Conservation (phyloP, 2,888 invertebrate species). For the Entomobrya proxima region DNA sequence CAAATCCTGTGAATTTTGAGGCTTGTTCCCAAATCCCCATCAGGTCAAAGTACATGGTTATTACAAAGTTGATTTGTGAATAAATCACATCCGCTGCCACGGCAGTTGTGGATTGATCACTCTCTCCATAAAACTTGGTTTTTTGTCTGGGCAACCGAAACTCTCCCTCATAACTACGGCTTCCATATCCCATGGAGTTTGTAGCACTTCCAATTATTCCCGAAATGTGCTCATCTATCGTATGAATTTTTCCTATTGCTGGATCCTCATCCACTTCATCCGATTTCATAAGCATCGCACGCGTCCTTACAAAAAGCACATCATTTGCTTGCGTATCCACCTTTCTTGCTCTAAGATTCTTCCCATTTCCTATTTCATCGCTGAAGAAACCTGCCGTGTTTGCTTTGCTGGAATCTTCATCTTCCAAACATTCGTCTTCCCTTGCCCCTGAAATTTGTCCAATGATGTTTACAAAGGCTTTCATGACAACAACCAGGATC, state of each 20-base stretch:
- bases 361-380: neutral
- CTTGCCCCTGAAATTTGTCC: neutral
- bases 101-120: neutral
- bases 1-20: conserved; percentile 37
- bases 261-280: neutral
- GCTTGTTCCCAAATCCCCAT: conserved; percentile 48
- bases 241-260: neutral
- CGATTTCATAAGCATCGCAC: neutral
- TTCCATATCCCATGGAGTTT: too few species aligned
- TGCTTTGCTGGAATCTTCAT: neutral
- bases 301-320: conserved; percentile 11
- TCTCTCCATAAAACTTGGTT: neutral
- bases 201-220: conserved; percentile 3
- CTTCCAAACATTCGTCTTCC: neutral
- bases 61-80: conserved; percentile 34
- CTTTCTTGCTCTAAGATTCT: neutral
- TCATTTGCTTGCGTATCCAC: neutral
- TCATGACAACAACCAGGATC: conserved; percentile 13
- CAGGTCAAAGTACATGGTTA: conserved; percentile 54
- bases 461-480: conserved; percentile 26
- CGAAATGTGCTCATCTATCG: conserved; percentile 17
- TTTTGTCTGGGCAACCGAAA: too few species aligned
- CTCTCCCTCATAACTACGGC: too few species aligned
- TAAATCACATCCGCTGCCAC: neutral
- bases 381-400: neutral